Evolutionary conservation across 2,113 vertebrate genomes (phyloP).

Genomic region (Platysternon megacephalum): DNA sequence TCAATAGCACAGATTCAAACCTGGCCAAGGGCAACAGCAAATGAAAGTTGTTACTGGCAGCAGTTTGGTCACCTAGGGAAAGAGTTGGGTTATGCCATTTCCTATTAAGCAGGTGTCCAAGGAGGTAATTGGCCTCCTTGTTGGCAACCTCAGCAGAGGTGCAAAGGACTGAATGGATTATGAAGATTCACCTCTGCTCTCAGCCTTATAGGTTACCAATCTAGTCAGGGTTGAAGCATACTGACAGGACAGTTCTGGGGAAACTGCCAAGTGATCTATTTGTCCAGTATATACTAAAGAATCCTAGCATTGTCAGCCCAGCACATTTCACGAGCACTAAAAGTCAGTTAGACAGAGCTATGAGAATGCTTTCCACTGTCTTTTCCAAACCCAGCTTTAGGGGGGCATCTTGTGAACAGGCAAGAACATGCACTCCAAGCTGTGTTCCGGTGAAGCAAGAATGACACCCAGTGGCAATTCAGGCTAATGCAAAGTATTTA

Average conservation of each 20-base stretch:
- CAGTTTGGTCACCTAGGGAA: background rate
- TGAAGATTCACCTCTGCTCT: background rate
- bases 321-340: background rate
- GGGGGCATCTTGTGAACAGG: background rate
- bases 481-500: background rate
- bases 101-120: background rate
- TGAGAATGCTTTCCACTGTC: background rate
- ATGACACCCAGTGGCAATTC: conserved; percentile 58
- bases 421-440: rapidly evolving
- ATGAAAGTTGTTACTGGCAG: background rate
- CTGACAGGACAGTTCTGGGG: background rate
- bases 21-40: background rate
- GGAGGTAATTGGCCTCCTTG: background rate
- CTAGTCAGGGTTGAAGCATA: background rate
- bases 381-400: rapidly evolving
- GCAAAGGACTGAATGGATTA: background rate
- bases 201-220: background rate
- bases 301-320: background rate
- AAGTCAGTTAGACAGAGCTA: background rate
- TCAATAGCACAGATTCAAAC: background rate
- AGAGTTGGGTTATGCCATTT: background rate
- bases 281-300: background rate
- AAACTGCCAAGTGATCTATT: background rate
- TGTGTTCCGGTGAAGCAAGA: background rate
- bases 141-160: background rate